phyloP scores from a whole-genome alignment of 2,113 vertebrate species.

The Plectropomus leopardus region DNA sequence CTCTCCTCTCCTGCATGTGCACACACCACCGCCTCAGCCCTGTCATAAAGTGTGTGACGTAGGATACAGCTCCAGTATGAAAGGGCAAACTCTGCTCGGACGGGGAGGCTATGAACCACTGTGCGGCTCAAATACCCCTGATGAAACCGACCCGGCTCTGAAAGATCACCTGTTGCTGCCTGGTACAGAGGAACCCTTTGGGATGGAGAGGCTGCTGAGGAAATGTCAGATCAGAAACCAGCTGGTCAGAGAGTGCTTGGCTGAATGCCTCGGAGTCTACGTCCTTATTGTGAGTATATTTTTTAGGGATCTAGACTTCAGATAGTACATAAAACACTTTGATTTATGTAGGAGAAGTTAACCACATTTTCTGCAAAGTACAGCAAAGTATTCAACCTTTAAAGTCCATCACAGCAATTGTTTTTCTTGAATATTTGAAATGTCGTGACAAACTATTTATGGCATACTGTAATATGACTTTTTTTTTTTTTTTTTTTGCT shows the following conservation, averaged over 20 bases:
- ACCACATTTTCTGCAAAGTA: not conserved
- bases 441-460: too few relatives aligned
- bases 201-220: slow-evolving; percentile 80
- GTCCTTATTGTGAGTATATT: slow-evolving; percentile 81
- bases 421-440: not conserved
- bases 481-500: not conserved
- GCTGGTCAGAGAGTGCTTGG: slow-evolving; percentile 79
- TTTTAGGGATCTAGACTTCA: not conserved
- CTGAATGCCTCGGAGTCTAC: slow-evolving; percentile 82
- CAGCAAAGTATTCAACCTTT: not conserved
- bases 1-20: slow-evolving; percentile 11
- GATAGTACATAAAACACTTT: not conserved
- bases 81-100: slow-evolving; percentile 60
- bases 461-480: not conserved
- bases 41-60: slow-evolving; percentile 72
- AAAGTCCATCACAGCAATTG: too few relatives aligned
- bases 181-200: not conserved
- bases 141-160: not conserved
- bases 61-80: slow-evolving; percentile 35
- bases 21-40: not conserved
- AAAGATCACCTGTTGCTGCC: slow-evolving; percentile 19
- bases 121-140: slow-evolving; percentile 7
- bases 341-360: not conserved
- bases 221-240: slow-evolving; percentile 74
- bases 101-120: slow-evolving; percentile 17